Percentiles rank a stretch among this genome's conserved stretches.
These are phyloP conservation scores for Strigamia crassipes DNA, from an alignment of 2,888 invertebrate species.

Conservation along the genomic window DNA sequence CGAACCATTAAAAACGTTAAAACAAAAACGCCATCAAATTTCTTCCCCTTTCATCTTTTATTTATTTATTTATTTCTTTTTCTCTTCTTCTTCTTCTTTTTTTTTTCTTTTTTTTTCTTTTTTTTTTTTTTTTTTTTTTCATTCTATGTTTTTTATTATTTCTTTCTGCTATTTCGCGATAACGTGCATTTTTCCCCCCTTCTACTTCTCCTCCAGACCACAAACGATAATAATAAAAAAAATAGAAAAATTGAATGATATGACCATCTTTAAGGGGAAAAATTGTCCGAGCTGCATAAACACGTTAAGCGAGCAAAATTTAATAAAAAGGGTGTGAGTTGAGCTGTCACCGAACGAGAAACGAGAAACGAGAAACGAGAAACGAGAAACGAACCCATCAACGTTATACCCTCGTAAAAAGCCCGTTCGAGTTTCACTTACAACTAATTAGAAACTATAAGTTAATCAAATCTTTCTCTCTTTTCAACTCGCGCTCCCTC, in stretches of 20 bases:
- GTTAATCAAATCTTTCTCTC: not conserved
- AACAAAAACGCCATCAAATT: no score
- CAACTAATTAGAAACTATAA: conserved; percentile 21
- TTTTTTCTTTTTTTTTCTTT: not conserved
- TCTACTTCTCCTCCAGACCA: not conserved
- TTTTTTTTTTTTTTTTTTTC: no score
- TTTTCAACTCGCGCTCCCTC: no score
- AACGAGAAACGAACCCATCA: not conserved
- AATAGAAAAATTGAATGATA: conserved; percentile 15
- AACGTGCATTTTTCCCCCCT: not conserved
- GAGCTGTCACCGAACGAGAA: conserved; percentile 12
- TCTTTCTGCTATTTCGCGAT: conserved; percentile 19
- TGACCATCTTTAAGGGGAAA: not conserved
- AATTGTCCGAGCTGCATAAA: not conserved
- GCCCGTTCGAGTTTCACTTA: not conserved
- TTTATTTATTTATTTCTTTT: no score
- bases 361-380: not conserved
- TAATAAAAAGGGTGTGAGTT: conserved; percentile 23
- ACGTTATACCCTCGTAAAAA: conserved; percentile 14
- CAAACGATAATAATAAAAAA: not conserved
- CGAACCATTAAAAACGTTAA: not conserved
- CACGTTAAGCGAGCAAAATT: conserved; percentile 22
- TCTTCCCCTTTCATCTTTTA: no score
- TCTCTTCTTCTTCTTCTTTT: no score
- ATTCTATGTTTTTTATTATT: not conserved